phyloP scores from a whole-genome alignment of 2,113 vertebrate genomes.

The Ariopsis seemanni region DNA sequence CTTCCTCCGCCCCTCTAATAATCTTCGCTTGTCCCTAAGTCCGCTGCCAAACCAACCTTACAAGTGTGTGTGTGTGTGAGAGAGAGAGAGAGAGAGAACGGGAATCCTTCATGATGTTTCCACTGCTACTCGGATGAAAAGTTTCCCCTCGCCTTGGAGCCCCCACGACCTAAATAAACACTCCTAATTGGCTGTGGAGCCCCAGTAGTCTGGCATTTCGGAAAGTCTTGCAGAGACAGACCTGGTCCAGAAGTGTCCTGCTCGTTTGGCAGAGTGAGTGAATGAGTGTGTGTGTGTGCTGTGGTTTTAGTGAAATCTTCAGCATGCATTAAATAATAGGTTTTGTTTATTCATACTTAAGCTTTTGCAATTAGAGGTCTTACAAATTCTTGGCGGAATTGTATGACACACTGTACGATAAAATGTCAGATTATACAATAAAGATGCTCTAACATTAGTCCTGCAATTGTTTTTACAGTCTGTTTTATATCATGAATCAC shows the following conservation, averaged over 20 bases:
- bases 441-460: background rate
- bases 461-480: background rate
- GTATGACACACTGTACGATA: background rate
- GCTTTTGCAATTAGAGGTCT: background rate
- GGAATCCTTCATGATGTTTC: slow-evolving; percentile 67
- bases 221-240: slow-evolving; percentile 23
- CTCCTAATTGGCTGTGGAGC: slow-evolving; percentile 92
- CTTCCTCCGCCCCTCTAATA: slow-evolving; percentile 3
- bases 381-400: background rate
- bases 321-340: slow-evolving; percentile 4
- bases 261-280: background rate
- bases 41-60: background rate
- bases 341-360: slow-evolving; percentile 6
- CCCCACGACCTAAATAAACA: slow-evolving; percentile 80
- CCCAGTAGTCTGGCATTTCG: slow-evolving; percentile 85
- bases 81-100: background rate
- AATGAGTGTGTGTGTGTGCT: background rate
- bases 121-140: slow-evolving; percentile 68
- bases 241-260: background rate
- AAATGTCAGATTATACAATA: background rate
- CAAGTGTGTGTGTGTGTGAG: slow-evolving; percentile 36
- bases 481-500: background rate
- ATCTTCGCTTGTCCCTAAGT: background rate
- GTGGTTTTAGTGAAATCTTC: slow-evolving; percentile 13
- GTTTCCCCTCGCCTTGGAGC: slow-evolving; percentile 79